Percentiles rank a stretch among this genome's conserved stretches.
These are phyloP conservation scores for Protula sp. DNA, from an alignment of 2,888 invertebrate species.

Conservation along the genomic window DNA sequence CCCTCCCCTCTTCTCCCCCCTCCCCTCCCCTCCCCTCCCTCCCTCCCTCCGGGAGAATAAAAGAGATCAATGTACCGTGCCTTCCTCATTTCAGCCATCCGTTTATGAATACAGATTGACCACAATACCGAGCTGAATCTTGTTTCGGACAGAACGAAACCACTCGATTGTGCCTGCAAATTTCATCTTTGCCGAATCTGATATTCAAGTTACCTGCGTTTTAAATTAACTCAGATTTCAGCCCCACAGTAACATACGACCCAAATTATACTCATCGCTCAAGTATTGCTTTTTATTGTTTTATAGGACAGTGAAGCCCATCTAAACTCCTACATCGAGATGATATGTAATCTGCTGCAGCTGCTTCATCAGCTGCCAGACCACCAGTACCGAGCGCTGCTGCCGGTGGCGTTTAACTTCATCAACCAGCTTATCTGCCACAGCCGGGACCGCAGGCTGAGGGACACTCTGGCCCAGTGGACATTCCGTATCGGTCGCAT, in stretches of 20 bases:
- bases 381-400: slow-evolving; percentile 57
- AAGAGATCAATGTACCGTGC: neutral
- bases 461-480: slow-evolving; percentile 59
- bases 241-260: too few relatives aligned
- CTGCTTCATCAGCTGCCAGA: slow-evolving; percentile 60
- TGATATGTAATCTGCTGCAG: slow-evolving; percentile 79
- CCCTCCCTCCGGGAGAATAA: neutral
- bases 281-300: too few relatives aligned
- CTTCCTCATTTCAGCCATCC: too few relatives aligned
- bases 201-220: too few relatives aligned
- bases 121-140: too few relatives aligned
- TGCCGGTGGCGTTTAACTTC: slow-evolving; percentile 61
- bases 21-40: neutral
- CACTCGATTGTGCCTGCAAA: too few relatives aligned
- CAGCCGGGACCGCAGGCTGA: slow-evolving; percentile 58
- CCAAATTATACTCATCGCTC: too few relatives aligned
- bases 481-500: slow-evolving; percentile 56
- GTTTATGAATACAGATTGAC: too few relatives aligned
- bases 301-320: slow-evolving; percentile 78
- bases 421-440: slow-evolving; percentile 60
- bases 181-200: too few relatives aligned
- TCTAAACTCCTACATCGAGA: slow-evolving; percentile 69
- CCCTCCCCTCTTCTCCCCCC: neutral
- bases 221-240: too few relatives aligned
- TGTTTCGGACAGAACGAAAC: too few relatives aligned